Evolutionary conservation across 2,797 vertebrate species (phyloP).

Genomic region (Mormyrus hasselquistii): DNA sequence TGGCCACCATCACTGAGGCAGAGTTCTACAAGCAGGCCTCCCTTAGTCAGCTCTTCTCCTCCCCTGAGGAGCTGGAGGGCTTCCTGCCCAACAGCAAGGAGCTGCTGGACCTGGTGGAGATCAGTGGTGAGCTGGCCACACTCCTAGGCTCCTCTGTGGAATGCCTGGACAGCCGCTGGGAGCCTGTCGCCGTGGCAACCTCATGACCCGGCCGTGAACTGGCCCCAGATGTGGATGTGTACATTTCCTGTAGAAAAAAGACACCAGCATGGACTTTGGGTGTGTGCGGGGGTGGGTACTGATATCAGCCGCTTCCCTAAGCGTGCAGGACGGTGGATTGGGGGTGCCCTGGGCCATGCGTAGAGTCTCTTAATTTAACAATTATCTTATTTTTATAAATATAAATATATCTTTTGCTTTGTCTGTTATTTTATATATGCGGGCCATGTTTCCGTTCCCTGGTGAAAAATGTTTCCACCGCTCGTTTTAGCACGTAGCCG

Average conservation of each 20-base stretch:
- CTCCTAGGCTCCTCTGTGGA: constrained; percentile 81
- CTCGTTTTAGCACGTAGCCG: constrained; percentile 26
- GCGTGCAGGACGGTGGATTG: neutral
- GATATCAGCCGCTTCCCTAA: neutral
- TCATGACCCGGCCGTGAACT: constrained; percentile 41
- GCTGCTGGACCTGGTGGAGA: constrained; percentile 83
- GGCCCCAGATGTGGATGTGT: constrained; percentile 16
- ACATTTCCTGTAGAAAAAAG: constrained; percentile 45
- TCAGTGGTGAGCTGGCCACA: constrained; percentile 76
- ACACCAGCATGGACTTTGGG: neutral
- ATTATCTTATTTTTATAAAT: constrained; percentile 46
- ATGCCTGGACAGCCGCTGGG: constrained; percentile 69
- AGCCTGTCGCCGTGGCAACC: constrained; percentile 36
- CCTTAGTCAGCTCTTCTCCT: constrained; percentile 80
- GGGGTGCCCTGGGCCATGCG: constrained; percentile 21
- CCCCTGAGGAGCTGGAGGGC: constrained; percentile 73
- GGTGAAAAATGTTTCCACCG: constrained; percentile 22
- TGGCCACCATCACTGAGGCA: constrained; percentile 74
- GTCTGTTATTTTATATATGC: constrained; percentile 47
- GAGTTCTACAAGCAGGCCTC: constrained; percentile 86
- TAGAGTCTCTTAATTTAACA: constrained; percentile 39
- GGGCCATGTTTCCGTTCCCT: constrained; percentile 35
- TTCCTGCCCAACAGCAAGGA: constrained; percentile 80
- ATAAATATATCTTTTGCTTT: constrained; percentile 38
- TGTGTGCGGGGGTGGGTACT: neutral